A percentile compares a stretch with the other conserved stretches of the same genome.
phyloP scores from a whole-genome alignment of 2,888 invertebrate species.

The Nasonovia ribisnigri region DNA sequence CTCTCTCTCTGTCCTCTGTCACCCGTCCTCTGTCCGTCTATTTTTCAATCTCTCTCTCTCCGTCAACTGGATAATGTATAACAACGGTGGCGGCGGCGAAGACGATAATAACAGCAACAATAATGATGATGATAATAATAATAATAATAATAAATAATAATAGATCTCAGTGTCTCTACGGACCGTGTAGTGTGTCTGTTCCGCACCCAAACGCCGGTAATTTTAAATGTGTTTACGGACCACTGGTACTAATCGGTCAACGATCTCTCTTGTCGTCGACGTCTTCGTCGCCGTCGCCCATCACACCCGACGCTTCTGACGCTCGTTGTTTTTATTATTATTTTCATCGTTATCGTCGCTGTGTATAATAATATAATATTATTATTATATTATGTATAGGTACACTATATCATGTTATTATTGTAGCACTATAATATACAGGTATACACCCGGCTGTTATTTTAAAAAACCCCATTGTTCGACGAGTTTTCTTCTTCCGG shows the following conservation, averaged over 20 bases:
- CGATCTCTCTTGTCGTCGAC: conserved; percentile 48
- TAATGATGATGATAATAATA: too few relatives aligned
- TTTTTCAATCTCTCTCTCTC: neutral
- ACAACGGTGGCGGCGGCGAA: neutral
- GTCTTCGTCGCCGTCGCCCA: conserved; percentile 34
- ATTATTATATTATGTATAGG: neutral
- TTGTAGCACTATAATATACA: too few relatives aligned
- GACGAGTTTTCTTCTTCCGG: conserved; percentile 25
- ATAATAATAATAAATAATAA: conserved; percentile 49
- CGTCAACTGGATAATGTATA: neutral
- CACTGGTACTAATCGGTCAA: conserved; percentile 65
- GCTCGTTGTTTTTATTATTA: conserved; percentile 42
- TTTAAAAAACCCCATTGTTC: conserved; percentile 37
- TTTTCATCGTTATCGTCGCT: conserved; percentile 3
- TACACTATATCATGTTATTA: neutral
- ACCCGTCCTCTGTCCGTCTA: neutral
- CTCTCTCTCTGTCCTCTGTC: neutral
- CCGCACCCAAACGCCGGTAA: conserved; percentile 64
- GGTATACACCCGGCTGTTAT: neutral
- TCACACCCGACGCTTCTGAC: conserved; percentile 36
- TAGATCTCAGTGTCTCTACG: conserved; percentile 53
- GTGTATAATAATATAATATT: neutral
- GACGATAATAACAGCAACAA: conserved; percentile 34
- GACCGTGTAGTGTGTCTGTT: conserved; percentile 59
- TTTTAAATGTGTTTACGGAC: conserved; percentile 64